phyloP scores from a whole-genome alignment of 2,888 invertebrate species.

The Mythimna impura region DNA sequence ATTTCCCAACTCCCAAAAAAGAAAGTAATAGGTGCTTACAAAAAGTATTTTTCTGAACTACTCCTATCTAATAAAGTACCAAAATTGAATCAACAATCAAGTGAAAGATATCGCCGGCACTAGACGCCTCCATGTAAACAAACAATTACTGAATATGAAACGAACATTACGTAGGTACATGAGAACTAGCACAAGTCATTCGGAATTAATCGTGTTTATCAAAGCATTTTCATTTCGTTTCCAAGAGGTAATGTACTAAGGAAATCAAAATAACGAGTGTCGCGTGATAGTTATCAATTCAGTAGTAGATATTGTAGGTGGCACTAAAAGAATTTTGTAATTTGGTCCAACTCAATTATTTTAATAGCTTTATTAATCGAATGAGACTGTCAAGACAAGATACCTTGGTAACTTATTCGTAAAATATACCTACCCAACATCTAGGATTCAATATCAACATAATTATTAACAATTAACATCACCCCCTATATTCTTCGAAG shows the following conservation, averaged over 20 bases:
- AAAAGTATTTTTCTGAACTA: background rate
- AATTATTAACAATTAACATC: too few relatives aligned
- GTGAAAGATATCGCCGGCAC: constrained; percentile 50
- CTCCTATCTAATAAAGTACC: constrained; percentile 25
- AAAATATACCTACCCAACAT: constrained; percentile 2
- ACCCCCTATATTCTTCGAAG: too few relatives aligned
- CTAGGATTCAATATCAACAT: constrained; percentile 10
- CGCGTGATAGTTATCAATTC: constrained; percentile 82
- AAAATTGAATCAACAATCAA: constrained; percentile 57
- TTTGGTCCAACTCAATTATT: constrained; percentile 73
- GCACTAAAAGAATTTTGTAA: constrained; percentile 79
- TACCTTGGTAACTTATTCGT: constrained; percentile 28
- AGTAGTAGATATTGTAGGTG: constrained; percentile 65
- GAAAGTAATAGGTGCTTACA: background rate
- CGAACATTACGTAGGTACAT: constrained; percentile 66
- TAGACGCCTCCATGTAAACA: constrained; percentile 68
- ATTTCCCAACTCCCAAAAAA: background rate
- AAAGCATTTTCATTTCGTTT: constrained; percentile 81
- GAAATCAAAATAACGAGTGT: constrained; percentile 86
- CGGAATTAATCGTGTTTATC: constrained; percentile 81
- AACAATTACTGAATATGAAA: constrained; percentile 76
- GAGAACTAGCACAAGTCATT: constrained; percentile 73
- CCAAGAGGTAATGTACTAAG: constrained; percentile 75
- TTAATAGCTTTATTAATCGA: constrained; percentile 70
- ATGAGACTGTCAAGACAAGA: constrained; percentile 32